A percentile compares a stretch with the other conserved stretches of the same genome.
Evolutionary conservation across 2,113 vertebrate genomes (phyloP).

Genomic region (Cynoglossus semilaevis): DNA sequence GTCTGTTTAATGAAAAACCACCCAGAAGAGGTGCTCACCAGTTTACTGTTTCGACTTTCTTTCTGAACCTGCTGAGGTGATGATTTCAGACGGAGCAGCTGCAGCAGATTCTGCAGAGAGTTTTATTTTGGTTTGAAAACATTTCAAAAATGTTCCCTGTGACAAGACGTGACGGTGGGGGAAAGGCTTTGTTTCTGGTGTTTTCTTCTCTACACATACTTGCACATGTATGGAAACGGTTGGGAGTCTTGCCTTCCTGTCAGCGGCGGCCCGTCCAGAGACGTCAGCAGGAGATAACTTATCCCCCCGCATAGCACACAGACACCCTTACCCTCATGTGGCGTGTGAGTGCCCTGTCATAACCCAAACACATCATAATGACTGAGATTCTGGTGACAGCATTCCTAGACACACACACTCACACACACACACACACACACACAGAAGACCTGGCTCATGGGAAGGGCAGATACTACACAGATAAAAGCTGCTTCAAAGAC

Average conservation of each 20-base stretch:
- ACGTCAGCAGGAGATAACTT: constrained; percentile 64
- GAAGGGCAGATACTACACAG: constrained; percentile 7
- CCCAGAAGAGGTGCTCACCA: constrained; percentile 23
- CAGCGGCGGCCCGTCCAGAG: constrained; percentile 36
- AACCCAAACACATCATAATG: constrained; percentile 74
- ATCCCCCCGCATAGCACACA: constrained; percentile 57
- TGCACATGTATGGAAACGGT: background rate
- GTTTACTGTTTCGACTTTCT: constrained; percentile 14
- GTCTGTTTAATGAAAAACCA: constrained; percentile 31
- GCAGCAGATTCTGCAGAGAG: too few relatives aligned
- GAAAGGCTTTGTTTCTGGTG: background rate
- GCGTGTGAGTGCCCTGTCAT: constrained; percentile 62
- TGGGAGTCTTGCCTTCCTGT: constrained; percentile 17
- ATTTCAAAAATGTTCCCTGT: background rate
- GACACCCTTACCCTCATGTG: constrained; percentile 71
- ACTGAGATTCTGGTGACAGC: constrained; percentile 40
- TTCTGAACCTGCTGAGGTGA: background rate
- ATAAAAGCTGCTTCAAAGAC: background rate
- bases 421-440: constrained; percentile 27
- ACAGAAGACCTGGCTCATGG: constrained; percentile 16
- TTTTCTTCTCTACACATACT: background rate
- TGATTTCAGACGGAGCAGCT: too few relatives aligned
- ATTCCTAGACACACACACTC: constrained; percentile 27
- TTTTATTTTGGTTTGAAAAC: too few relatives aligned
- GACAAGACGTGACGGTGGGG: constrained; percentile 5